phyloP scores from a whole-genome alignment of 2,113 vertebrate species.

The Pyxicephalus adspersus region DNA sequence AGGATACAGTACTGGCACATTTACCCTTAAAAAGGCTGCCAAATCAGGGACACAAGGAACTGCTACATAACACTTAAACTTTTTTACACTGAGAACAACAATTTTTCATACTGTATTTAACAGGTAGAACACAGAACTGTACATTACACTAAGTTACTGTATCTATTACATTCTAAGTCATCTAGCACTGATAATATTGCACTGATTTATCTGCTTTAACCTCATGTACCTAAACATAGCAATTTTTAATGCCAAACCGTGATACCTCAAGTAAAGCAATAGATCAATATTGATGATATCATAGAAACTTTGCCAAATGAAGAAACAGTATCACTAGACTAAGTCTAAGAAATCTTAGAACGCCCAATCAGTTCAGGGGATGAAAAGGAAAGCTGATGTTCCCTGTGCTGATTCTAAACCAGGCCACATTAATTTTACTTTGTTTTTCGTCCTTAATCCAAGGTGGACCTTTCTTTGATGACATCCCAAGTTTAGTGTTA shows the following conservation, averaged over 20 bases:
- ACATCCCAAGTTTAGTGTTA: not conserved
- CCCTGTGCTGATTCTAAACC: too few relatives aligned
- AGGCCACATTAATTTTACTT: too few relatives aligned
- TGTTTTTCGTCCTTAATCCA: not conserved
- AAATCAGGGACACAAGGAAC: conserved; percentile 20
- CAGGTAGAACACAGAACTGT: not conserved
- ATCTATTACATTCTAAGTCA: conserved; percentile 3
- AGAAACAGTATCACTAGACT: too few relatives aligned
- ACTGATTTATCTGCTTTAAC: conserved; percentile 46
- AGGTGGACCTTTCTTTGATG: not conserved
- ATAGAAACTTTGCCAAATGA: too few relatives aligned
- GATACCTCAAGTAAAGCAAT: conserved; percentile 25
- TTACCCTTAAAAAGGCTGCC: not conserved
- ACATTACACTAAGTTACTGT: conserved; percentile 21
- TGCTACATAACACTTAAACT: not conserved
- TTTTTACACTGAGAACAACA: too few relatives aligned
- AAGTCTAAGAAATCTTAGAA: too few relatives aligned
- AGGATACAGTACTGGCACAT: not conserved
- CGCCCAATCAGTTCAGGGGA: not conserved
- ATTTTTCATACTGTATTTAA: not conserved
- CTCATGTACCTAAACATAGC: conserved; percentile 3
- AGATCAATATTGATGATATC: too few relatives aligned
- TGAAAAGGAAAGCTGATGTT: not conserved
- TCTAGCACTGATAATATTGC: conserved; percentile 46
- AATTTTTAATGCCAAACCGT: conserved; percentile 25